phyloP scores from a whole-genome alignment of 2,797 vertebrate species.

The Scleropages formosus region DNA sequence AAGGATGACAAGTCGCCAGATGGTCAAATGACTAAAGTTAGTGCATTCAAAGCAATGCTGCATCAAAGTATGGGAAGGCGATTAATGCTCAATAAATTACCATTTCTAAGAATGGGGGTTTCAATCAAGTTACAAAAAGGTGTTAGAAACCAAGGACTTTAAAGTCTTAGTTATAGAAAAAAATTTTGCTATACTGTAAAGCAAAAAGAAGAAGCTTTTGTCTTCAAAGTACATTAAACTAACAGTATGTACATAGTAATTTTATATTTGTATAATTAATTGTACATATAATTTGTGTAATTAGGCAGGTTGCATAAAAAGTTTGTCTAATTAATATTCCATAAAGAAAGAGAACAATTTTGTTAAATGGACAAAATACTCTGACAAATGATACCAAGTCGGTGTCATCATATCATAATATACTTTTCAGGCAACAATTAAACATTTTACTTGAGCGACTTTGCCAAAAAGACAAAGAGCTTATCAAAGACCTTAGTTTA shows the following conservation, averaged over 20 bases:
- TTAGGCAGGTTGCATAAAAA: no score
- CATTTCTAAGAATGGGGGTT: neutral
- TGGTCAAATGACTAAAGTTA: conserved; percentile 34
- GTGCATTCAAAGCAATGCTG: conserved; percentile 30
- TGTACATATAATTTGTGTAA: no score
- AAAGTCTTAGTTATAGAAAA: neutral
- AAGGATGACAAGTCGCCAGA: conserved; percentile 40
- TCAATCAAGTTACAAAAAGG: neutral
- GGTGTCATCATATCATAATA: conserved; percentile 49
- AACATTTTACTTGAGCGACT: conserved; percentile 34
- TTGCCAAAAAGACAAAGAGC: neutral
- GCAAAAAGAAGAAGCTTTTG: neutral
- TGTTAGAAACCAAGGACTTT: neutral
- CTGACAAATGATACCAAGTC: no score
- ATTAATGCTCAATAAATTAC: neutral
- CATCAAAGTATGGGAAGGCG: conserved; percentile 26
- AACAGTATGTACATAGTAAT: no score
- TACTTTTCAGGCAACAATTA: conserved; percentile 61
- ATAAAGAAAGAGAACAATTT: no score
- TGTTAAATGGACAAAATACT: no score
- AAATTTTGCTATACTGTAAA: neutral
- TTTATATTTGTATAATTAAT: no score
- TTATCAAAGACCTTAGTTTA: no score
- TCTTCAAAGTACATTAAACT: neutral
- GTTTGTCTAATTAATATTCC: no score